Evolutionary conservation across 2,113 vertebrate species (phyloP), one percentile per base, ranked within the genome.

Genomic region (Aspidoscelis tigris): DNA sequence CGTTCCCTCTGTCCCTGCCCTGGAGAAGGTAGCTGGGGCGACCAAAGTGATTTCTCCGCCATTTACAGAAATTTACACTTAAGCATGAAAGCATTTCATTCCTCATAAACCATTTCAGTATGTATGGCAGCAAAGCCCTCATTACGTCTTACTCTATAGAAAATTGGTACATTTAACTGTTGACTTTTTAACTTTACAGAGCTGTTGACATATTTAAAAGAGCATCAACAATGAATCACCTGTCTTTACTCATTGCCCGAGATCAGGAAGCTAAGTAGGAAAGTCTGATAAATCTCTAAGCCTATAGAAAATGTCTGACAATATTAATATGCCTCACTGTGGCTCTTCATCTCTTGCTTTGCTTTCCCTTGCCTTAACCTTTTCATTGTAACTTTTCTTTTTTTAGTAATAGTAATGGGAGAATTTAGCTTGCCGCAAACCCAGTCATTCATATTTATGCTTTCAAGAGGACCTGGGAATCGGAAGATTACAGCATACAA

Each of bases 151-250:
- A 69, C 4, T 70, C 3, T 64, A 44, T 8, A 58, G 44, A 76
- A 41, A 33, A 76, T n/a, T 39, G n/a, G 9, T 39, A 43, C 24
- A 69, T 55, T 78, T 82, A 66, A 61, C 12, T n/a, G 64, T 33
- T 77, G 82, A 0, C 76, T 85, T 80, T 11, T 89, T 79, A 53
- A 85, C 64, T 64, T 90, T 81, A 22, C 81, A 98, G 97, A 92
- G 97, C 97, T 43, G 97, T 97, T 89, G 97, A 98, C 85, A 96
- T 98, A 91, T 81, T 70, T 98, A 80, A 94, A 88, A 96, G 88
- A 24, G 97, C 97, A 1, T 98, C 97, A 0, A 94, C 97, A 22
- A 96, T 96, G n/a, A 98, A 96, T 84, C 97, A 97, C 92, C 95
- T 98, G 96, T 97, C 96, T 71, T 93, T 98, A 82, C 92, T 98